Conservation (phyloP, 2,113 vertebrate species). For the Psilopsiagon aymara region DNA sequence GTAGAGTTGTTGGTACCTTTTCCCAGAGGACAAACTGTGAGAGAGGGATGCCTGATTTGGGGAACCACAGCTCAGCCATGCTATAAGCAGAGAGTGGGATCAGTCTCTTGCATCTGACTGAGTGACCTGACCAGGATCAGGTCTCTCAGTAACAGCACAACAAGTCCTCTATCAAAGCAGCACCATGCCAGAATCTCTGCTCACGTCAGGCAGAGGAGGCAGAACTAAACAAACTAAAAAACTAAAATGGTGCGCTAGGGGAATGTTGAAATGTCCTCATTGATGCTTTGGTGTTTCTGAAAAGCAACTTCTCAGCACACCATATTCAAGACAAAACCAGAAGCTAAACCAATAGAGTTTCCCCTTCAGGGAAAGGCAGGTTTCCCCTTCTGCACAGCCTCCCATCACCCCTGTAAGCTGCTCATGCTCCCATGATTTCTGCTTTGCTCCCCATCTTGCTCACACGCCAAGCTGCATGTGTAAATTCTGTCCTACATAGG, state of each 20-base stretch:
- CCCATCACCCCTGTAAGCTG: too few species aligned
- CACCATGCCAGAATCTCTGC: not conserved
- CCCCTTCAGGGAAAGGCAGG: not conserved
- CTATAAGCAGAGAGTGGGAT: accelerated
- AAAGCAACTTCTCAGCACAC: not conserved
- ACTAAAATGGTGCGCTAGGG: too few species aligned
- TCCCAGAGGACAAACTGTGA: not conserved
- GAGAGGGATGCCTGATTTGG: too few species aligned
- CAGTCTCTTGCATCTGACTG: too few species aligned
- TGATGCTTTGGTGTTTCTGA: not conserved
- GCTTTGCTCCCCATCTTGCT: not conserved
- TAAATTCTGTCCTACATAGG: not conserved
- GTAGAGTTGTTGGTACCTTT: not conserved
- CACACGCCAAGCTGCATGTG: accelerated
- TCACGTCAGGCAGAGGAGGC: not conserved
- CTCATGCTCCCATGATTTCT: not conserved
- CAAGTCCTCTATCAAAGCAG: accelerated
- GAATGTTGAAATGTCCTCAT: not conserved
- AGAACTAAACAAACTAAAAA: not conserved
- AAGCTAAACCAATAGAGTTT: not conserved
- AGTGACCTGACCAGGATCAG: not conserved
- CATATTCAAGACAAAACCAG: not conserved
- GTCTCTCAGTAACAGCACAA: not conserved
- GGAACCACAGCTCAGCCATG: accelerated
- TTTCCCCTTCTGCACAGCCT: not conserved